phyloP scores from a whole-genome alignment of 2,797 vertebrate species.

The Cryptoprocta ferox region DNA sequence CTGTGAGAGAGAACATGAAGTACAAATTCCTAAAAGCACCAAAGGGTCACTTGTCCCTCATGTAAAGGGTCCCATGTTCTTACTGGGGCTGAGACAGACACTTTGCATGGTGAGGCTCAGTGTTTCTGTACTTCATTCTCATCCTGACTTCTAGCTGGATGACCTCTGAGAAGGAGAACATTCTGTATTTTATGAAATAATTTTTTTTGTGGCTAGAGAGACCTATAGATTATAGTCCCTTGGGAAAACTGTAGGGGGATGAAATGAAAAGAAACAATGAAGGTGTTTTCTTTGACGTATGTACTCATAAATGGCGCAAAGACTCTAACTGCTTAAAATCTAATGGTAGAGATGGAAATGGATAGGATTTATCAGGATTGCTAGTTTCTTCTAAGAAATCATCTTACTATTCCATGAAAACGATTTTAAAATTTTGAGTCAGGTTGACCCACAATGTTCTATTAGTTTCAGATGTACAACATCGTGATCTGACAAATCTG shows the following conservation, averaged over 20 bases:
- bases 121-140: background rate
- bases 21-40: conserved; percentile 18
- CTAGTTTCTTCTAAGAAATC: background rate
- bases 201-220: background rate
- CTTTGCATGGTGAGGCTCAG: background rate
- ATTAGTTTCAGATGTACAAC: background rate
- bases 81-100: background rate
- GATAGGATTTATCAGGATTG: background rate
- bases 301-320: background rate
- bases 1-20: conserved; percentile 26
- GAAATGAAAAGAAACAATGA: background rate
- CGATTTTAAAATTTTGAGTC: background rate
- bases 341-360: background rate
- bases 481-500: background rate
- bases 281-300: background rate
- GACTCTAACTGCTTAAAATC: background rate
- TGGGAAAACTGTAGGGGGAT: background rate
- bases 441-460: background rate
- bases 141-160: background rate
- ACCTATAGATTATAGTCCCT: background rate
- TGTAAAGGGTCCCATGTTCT: background rate
- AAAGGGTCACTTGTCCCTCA: background rate
- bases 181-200: conserved; percentile 39
- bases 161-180: background rate
- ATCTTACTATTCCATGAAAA: background rate